Evolutionary conservation across 2,113 vertebrate genomes (phyloP), one percentile per base, ranked within the genome.

Genomic region (Nibea coibor): DNA sequence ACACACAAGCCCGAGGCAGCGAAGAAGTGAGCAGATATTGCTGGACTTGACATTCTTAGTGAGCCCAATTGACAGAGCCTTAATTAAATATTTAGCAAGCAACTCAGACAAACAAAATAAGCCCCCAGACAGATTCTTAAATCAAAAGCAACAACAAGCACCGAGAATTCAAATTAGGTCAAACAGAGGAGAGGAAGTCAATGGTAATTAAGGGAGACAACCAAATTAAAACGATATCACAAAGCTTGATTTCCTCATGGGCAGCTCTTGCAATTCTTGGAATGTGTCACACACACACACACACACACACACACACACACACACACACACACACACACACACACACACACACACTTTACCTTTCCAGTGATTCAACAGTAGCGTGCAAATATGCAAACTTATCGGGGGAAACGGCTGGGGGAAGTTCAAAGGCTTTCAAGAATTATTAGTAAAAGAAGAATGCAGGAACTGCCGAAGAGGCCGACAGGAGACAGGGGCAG

Each of bases 51-150:
- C 86, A 59, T 88, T 87, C 74, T 80, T 28, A 24, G 54, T 24
- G 67, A 87, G 62, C 56, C 81, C 77, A 65, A 81, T 71, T 79
- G 88, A 86, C 75, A 73, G 75, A 77, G 72, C 47, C 75, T 61
- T 77, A 66, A 91, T 91, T 88, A 91, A 91, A 89, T 87, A 91
- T 91, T 89, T 87, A 93, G 85, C 56, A 66, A 90, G 74, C 74
- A 66, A 71, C 71, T 86, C 67, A 69, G 75, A 82, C 82, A 90
- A 93, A 90, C 82, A 91, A 90, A 91, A 87, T 65, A 75, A 80
- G 65, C 71, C 80, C 80, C 78, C 45, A 71, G 86, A 91, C 87
- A 82, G 73, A 83, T 78, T 85, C 80, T 70, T 71, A 83, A 88
- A 90, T 90, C 88, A 91, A 88, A 92, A 81, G 72, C 74, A 90